These are phyloP conservation scores for Brachymystax lenok DNA, from an alignment of 2,797 vertebrate species.

Conservation along the genomic window DNA sequence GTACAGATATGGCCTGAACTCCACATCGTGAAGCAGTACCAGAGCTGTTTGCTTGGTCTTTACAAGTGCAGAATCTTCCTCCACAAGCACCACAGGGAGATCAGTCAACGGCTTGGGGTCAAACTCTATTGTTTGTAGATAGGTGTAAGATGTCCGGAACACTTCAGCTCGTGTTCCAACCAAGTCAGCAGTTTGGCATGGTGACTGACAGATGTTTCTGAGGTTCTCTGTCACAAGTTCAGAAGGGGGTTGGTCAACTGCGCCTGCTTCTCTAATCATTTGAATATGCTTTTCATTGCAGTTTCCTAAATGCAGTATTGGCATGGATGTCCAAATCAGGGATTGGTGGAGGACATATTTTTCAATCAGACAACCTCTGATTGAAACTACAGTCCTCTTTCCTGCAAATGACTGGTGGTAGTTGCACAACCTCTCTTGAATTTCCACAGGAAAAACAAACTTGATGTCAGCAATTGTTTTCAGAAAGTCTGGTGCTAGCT, in stretches of 20 bases:
- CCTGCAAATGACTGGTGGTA: constrained; percentile 62
- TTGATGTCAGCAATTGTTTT: constrained; percentile 61
- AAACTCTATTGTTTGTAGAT: constrained; percentile 52
- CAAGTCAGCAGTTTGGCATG: constrained; percentile 40
- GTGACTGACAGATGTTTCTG: constrained; percentile 65
- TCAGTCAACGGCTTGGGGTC: constrained; percentile 39
- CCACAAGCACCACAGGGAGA: constrained; percentile 71
- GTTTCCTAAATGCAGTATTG: constrained; percentile 58
- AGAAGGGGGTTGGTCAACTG: constrained; percentile 56
- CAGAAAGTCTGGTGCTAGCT: constrained; percentile 26
- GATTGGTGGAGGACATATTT: constrained; percentile 30
- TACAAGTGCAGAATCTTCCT: constrained; percentile 63
- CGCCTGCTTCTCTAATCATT: constrained; percentile 55
- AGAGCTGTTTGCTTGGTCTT: constrained; percentile 45
- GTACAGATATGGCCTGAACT: constrained; percentile 74
- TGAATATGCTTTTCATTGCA: fast-evolving
- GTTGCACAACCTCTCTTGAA: constrained; percentile 48
- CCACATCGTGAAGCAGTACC: fast-evolving
- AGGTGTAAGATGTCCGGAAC: constrained; percentile 58
- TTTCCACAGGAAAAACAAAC: constrained; percentile 68
- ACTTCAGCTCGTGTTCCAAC: constrained; percentile 58
- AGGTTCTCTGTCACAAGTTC: constrained; percentile 66
- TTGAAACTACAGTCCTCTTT: constrained; percentile 51
- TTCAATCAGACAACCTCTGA: constrained; percentile 69
- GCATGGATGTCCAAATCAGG: constrained; percentile 75